Percentiles rank a stretch among this genome's conserved stretches.
These are phyloP conservation scores for Cydia fagiglandana DNA, from an alignment of 1,140 invertebrate genomes.

Conservation along the genomic window DNA sequence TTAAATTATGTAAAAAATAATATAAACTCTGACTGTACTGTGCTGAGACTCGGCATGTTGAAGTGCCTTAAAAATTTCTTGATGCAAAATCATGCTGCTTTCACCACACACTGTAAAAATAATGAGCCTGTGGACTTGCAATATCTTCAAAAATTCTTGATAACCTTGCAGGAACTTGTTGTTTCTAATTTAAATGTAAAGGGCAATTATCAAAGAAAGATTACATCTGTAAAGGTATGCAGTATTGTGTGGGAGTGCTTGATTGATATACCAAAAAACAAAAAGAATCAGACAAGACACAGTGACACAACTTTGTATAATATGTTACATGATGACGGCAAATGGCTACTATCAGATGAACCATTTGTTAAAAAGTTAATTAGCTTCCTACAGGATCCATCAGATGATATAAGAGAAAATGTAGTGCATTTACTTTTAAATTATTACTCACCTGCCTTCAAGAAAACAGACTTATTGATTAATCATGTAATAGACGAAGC, in stretches of 20 bases:
- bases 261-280: slow-evolving; percentile 50
- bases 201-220: slow-evolving; percentile 77
- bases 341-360: slow-evolving; percentile 48
- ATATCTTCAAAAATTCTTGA: slow-evolving; percentile 50
- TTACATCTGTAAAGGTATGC: slow-evolving; percentile 59
- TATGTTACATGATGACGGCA: slow-evolving; percentile 44
- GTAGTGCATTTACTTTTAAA: slow-evolving; percentile 52
- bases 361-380: slow-evolving; percentile 52
- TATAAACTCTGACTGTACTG: slow-evolving; percentile 70
- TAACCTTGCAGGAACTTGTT: slow-evolving; percentile 55
- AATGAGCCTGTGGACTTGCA: slow-evolving; percentile 36
- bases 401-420: slow-evolving; percentile 63
- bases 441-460: slow-evolving; percentile 49
- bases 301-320: slow-evolving; percentile 40
- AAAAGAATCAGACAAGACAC: slow-evolving; percentile 44
- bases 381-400: slow-evolving; percentile 57
- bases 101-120: slow-evolving; percentile 44
- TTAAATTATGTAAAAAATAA: slow-evolving; percentile 64
- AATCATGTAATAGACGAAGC: slow-evolving; percentile 54
- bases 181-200: slow-evolving; percentile 51
- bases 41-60: slow-evolving; percentile 68
- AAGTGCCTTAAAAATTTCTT: slow-evolving; percentile 62
- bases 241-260: slow-evolving; percentile 53
- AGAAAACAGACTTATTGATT: slow-evolving; percentile 35
- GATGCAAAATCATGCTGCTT: slow-evolving; percentile 47